Conservation (phyloP, 2,113 vertebrate species). For the Rhinopomastus cyanomelas region DNA sequence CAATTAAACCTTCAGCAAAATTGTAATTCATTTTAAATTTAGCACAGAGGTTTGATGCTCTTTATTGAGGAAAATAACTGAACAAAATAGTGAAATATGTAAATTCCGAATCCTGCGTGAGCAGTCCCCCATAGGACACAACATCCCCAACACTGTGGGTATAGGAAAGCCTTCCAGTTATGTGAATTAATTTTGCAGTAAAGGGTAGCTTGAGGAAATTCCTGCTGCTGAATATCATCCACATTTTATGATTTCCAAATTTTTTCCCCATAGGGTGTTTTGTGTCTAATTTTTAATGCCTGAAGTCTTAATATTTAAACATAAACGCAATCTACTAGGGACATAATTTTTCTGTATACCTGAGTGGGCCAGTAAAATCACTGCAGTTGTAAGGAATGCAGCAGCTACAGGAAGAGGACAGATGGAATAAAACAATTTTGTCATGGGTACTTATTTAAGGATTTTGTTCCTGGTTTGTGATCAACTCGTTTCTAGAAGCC, state of each 20-base stretch:
- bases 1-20: slow-evolving; percentile 87
- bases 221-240: slow-evolving; percentile 57
- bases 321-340: slow-evolving; percentile 13
- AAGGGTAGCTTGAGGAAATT: slow-evolving; percentile 66
- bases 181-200: slow-evolving; percentile 68
- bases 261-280: slow-evolving; percentile 42
- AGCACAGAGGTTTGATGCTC: slow-evolving; percentile 77
- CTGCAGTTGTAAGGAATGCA: not conserved
- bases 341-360: not conserved
- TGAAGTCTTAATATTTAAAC: slow-evolving; percentile 65
- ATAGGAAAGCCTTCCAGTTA: slow-evolving; percentile 61
- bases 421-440: not conserved
- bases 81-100: slow-evolving; percentile 78
- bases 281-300: slow-evolving; percentile 51
- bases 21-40: slow-evolving; percentile 86
- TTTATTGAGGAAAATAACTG: slow-evolving; percentile 78
- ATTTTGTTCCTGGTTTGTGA: not conserved
- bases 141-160: slow-evolving; percentile 57
- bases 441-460: not conserved
- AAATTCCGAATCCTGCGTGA: slow-evolving; percentile 71
- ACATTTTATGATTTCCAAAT: slow-evolving; percentile 59
- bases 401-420: not conserved
- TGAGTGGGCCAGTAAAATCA: not conserved
- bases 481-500: not conserved
- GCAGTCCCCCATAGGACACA: slow-evolving; percentile 70